These are phyloP conservation scores for Mastomys coucha DNA, from an alignment of 2,113 vertebrate species.

Conservation along the genomic window DNA sequence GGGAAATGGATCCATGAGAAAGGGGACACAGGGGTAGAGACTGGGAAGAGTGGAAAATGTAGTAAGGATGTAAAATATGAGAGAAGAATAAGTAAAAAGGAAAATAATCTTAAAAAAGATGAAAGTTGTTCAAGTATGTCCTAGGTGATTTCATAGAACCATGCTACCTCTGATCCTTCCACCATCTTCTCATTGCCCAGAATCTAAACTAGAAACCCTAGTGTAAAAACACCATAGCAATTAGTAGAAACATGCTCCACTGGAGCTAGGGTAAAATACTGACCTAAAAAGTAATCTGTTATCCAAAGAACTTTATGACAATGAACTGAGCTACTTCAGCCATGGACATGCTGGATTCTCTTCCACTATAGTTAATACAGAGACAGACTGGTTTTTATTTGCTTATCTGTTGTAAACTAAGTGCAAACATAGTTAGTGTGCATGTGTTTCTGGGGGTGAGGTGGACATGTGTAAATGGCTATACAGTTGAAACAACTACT, in stretches of 20 bases:
- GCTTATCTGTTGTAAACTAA: not conserved
- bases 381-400: not conserved
- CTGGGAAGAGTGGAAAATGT: not conserved
- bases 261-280: not conserved
- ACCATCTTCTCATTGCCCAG: not conserved
- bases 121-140: not conserved
- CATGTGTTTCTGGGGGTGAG: not conserved
- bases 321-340: not conserved
- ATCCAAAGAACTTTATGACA: not conserved
- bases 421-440: not conserved
- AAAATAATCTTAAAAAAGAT: not conserved
- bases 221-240: not conserved
- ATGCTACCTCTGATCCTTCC: not conserved
- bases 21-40: no score
- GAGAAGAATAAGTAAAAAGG: not conserved
- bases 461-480: not conserved
- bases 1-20: no score
- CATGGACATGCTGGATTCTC: not conserved
- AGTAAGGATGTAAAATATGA: not conserved
- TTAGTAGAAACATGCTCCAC: not conserved
- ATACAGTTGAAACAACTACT: not conserved
- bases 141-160: not conserved
- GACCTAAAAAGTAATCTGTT: not conserved
- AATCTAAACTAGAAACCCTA: not conserved
- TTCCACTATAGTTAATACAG: not conserved